Evolutionary conservation across 64 coral and sea anemone species (phyloP).

Genomic region (Trachythela sp.): DNA sequence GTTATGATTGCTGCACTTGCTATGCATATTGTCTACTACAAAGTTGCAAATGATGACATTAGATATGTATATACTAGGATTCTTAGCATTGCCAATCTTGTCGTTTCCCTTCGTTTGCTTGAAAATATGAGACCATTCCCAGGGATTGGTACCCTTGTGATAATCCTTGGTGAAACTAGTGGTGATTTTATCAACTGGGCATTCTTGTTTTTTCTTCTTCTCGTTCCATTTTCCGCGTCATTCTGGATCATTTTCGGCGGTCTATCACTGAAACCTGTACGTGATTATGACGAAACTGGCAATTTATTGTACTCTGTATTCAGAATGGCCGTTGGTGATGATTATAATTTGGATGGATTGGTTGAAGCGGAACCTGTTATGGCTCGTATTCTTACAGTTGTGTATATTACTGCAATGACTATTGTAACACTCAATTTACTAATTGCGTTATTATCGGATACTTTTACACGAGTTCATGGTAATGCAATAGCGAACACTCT

Average conservation of each 20-base stretch:
- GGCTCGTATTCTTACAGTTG: background rate
- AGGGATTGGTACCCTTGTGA: conserved; percentile 7
- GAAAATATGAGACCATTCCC: background rate
- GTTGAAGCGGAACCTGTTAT: background rate
- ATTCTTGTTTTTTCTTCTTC: background rate
- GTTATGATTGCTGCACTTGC: background rate
- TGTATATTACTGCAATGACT: background rate
- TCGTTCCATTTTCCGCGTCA: background rate
- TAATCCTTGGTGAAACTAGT: conserved; percentile 9
- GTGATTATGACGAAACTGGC: background rate
- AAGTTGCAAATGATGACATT: background rate
- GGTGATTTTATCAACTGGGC: conserved; percentile 23
- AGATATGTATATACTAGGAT: background rate
- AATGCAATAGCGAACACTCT: conserved; percentile 1
- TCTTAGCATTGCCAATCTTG: background rate
- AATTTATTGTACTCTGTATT: background rate
- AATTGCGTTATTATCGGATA: conserved; percentile 5
- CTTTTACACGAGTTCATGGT: background rate
- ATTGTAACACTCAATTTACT: conserved; percentile 3
- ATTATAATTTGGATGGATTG: background rate
- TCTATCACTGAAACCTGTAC: background rate
- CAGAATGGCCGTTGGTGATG: conserved; percentile 8
- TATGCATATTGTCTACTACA: background rate
- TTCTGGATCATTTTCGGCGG: conserved; percentile 18
- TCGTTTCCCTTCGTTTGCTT: background rate